Base-by-base conservation (phyloP, 1,140 invertebrate genomes). In the Ladona fulva region DNA sequence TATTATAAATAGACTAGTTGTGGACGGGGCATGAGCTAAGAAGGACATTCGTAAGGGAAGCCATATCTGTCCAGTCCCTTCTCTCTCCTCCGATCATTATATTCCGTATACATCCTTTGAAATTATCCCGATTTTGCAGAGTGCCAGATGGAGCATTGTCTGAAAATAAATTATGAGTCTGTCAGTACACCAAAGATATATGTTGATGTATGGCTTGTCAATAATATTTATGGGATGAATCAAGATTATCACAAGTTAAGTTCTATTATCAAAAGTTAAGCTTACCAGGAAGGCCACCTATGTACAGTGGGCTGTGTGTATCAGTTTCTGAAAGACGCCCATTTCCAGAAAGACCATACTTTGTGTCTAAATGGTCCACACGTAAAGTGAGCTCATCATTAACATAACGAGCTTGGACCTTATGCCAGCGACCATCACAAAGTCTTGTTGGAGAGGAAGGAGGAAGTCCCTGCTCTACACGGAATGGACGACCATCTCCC, bases 31-130 rank as follows among this genome's bases (percentile, higher is more conserved):
- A 97, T 24, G 95, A 95, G 86, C 93, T 93, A 12, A 96, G 87
- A 59, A 94, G 88, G 78, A 97, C 92, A 85, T 95, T 94, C 79
- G 94, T 91, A 75, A 95, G 85, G 74, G 90, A 87, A 77, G 91
- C 89, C 93, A 95, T 95, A 79, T 92, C 90, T 19, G 91, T 92
- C 95, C 95, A 97, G 83, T 95, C 93, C 76, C 89, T 87, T 78
- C 87, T 87, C 80, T 88, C 87, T 74, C 84, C 85, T 78, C 90
- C 88, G 77, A 97, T 92, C 77, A 89, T 89, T 11, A 97, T 88
- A 82, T 96, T 95, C 73, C 93, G 87, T 81, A 98, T 93, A 87
- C 96, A 98, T 11, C 96, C 96, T 83, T 93, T 94, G 85, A 97
- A 97, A 82, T 95, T 94, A 80, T 94, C 93, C 80, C 88, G 88